phyloP scores from a whole-genome alignment of 2,888 invertebrate species.

The Sarcophaga caerulescens region DNA sequence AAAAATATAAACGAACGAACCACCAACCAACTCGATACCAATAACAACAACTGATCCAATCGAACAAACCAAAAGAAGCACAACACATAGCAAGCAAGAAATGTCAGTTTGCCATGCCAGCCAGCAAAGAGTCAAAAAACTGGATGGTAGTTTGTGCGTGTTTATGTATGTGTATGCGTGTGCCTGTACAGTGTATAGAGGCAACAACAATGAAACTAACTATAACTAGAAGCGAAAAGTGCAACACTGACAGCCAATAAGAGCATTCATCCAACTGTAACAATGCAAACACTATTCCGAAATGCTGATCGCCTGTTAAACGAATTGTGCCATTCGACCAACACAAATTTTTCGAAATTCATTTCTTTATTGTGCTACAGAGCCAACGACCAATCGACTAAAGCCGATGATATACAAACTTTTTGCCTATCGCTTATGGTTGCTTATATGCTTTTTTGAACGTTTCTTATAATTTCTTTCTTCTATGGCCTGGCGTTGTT shows the following conservation, averaged over 20 bases:
- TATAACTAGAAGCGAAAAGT: slow-evolving; percentile 59
- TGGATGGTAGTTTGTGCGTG: slow-evolving; percentile 63
- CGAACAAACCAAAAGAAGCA: slow-evolving; percentile 51
- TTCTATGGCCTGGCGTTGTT: slow-evolving; percentile 29
- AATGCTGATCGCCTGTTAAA: slow-evolving; percentile 76
- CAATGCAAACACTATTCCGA: slow-evolving; percentile 73
- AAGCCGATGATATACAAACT: slow-evolving; percentile 57
- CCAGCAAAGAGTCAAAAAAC: slow-evolving; percentile 69
- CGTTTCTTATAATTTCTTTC: neutral
- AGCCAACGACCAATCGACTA: slow-evolving; percentile 69
- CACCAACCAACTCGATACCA: slow-evolving; percentile 56
- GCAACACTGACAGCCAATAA: slow-evolving; percentile 76
- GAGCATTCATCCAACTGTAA: slow-evolving; percentile 79
- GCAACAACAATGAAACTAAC: slow-evolving; percentile 60
- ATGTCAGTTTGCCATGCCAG: slow-evolving; percentile 39
- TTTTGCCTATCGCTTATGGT: slow-evolving; percentile 43
- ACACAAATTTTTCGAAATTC: slow-evolving; percentile 81
- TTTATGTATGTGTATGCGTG: neutral
- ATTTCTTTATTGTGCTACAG: slow-evolving; percentile 68
- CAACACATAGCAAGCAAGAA: slow-evolving; percentile 44
- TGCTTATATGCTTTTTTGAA: slow-evolving; percentile 38
- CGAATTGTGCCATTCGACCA: slow-evolving; percentile 81
- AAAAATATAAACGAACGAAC: slow-evolving; percentile 24
- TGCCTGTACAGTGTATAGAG: neutral
- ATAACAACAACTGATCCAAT: slow-evolving; percentile 38